Conservation (phyloP, 2,113 vertebrate species). For the Lethenteron reissneri region DNA sequence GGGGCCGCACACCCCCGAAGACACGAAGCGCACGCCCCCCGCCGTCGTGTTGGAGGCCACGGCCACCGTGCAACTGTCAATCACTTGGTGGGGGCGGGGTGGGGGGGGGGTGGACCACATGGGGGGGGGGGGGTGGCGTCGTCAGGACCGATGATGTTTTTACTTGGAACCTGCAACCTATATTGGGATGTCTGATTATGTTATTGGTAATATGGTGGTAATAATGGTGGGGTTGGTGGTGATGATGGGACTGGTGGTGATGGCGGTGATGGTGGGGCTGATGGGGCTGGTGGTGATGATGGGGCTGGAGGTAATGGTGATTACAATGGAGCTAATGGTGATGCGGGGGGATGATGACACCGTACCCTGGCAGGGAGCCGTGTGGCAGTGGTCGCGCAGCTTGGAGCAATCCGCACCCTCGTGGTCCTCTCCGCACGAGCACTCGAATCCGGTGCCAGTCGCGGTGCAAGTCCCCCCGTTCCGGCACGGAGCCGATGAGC, state of each 20-base stretch:
- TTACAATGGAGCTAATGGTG: not conserved
- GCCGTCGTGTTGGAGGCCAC: constrained; percentile 35
- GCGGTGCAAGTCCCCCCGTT: constrained; percentile 53
- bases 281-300: too few relatives aligned
- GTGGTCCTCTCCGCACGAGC: constrained; percentile 51
- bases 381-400: constrained; percentile 66
- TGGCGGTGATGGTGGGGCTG: too few relatives aligned
- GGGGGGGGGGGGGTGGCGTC: not conserved
- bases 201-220: not conserved
- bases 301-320: too few relatives aligned
- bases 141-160: not conserved
- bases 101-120: not conserved
- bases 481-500: constrained; percentile 56
- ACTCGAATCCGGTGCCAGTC: constrained; percentile 50
- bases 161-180: not conserved
- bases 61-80: constrained; percentile 70
- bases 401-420: constrained; percentile 68
- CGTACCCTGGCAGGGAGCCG: constrained; percentile 54
- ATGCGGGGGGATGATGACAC: constrained; percentile 5
- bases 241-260: not conserved
- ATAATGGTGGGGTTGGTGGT: not conserved
- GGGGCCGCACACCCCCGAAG: constrained; percentile 61
- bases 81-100: constrained; percentile 27
- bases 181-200: not conserved
- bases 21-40: constrained; percentile 32